A percentile compares a stretch with the other conserved stretches of the same genome.
Evolutionary conservation across 2,797 vertebrate genomes (phyloP).

Genomic region (Syngnathus rostellatus): DNA sequence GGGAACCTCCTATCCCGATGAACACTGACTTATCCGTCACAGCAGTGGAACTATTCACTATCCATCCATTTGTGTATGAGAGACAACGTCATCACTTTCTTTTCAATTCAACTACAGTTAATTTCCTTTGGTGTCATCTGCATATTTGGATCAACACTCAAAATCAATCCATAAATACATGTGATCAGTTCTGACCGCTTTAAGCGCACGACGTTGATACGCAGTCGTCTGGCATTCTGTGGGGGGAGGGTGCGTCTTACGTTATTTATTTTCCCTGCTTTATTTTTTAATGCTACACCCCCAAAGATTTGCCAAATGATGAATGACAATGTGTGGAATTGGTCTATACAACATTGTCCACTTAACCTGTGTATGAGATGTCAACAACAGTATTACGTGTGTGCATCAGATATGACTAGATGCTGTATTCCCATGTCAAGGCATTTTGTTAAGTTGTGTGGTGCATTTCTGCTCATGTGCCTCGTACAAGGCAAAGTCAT

Average conservation of each 20-base stretch:
- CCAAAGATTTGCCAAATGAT: slow-evolving; percentile 52
- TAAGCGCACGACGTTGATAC: slow-evolving; percentile 83
- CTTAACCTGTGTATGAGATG: slow-evolving; percentile 62
- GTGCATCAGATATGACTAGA: slow-evolving; percentile 55
- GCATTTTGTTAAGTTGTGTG: slow-evolving; percentile 2
- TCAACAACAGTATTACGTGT: slow-evolving; percentile 64
- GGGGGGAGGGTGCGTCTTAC: slow-evolving; percentile 59
- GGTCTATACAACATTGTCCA: slow-evolving; percentile 40
- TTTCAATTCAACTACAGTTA: neutral
- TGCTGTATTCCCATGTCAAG: slow-evolving; percentile 53
- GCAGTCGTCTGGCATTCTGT: slow-evolving; percentile 73
- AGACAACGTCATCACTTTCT: slow-evolving; percentile 1
- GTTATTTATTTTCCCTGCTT: slow-evolving; percentile 84
- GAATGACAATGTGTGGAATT: slow-evolving; percentile 38
- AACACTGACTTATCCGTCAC: slow-evolving; percentile 75
- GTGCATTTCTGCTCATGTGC: slow-evolving; percentile 50
- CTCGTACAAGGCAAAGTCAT: slow-evolving; percentile 38
- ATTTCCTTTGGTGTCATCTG: slow-evolving; percentile 33
- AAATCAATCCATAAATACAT: slow-evolving; percentile 72
- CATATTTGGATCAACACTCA: slow-evolving; percentile 74
- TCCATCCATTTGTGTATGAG: slow-evolving; percentile 29
- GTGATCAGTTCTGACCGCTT: slow-evolving; percentile 67
- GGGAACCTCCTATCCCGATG: slow-evolving; percentile 70
- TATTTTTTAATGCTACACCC: slow-evolving; percentile 46
- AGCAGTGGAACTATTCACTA: slow-evolving; percentile 48